Percentiles rank a stretch among this genome's conserved stretches.
Evolutionary conservation across 2,797 vertebrate species (phyloP).

Genomic region (Tamandua tetradactyla): DNA sequence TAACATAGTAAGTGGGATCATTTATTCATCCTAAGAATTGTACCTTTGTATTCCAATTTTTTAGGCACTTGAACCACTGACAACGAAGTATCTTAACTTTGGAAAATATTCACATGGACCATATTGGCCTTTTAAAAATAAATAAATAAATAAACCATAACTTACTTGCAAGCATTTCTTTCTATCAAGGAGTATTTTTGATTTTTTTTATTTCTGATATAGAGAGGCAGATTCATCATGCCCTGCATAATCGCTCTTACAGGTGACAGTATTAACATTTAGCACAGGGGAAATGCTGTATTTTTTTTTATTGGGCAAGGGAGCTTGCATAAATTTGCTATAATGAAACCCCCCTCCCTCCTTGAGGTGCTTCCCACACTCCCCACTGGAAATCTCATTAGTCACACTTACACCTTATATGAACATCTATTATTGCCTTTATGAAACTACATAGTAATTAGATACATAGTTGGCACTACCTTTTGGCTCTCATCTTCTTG

Average conservation of each 20-base stretch:
- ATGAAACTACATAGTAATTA: background rate
- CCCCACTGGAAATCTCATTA: background rate
- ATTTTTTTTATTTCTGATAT: slow-evolving; percentile 20
- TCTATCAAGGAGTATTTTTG: background rate
- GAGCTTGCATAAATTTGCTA: background rate
- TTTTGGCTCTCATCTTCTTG: background rate
- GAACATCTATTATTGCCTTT: background rate
- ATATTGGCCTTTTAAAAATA: background rate
- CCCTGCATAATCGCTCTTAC: background rate
- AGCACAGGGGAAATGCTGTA: background rate
- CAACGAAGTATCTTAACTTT: background rate
- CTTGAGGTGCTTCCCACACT: background rate
- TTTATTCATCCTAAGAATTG: slow-evolving; percentile 1
- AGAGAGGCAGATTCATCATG: background rate
- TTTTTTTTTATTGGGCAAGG: background rate
- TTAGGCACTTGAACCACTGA: background rate
- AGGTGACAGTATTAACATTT: background rate
- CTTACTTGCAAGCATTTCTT: background rate
- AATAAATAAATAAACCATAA: background rate
- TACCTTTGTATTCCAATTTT: background rate
- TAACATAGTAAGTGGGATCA: background rate
- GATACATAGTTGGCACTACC: background rate
- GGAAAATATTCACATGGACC: slow-evolving; percentile 1
- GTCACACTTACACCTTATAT: background rate
- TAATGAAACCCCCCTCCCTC: background rate